Base-by-base conservation (phyloP, 2,113 vertebrate species). In the Rostratula benghalensis region DNA sequence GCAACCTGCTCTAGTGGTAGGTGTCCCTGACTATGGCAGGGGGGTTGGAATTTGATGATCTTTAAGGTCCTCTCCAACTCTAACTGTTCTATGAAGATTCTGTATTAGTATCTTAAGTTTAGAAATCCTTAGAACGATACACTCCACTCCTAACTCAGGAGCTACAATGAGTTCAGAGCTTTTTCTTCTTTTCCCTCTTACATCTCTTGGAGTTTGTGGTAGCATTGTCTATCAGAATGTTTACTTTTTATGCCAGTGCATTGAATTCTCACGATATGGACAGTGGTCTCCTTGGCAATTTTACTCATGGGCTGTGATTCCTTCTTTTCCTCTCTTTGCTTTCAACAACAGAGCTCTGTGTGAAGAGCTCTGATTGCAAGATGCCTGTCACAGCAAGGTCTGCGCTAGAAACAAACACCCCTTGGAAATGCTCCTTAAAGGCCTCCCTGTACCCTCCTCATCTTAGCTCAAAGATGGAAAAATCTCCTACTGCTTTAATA, bases 361-460 rank as follows among this genome's bases (percentile, higher is more conserved):
- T 0, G 11, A 48, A 70, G 70, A 7, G 50, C 75, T 83, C 43
- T 23, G 94, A 33, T 3, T 64, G 61, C 53, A 14, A n/a, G 64
- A 20, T 14, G 18, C 56, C 86, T 7, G 37, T 53, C 59, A 27
- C 84, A 31, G 88, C 95, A 11, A 0, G 2, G 53, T 6, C 68
- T 33, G 53, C 30, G 64, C 57, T 8, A 33, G 56, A 57, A 63
- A 92, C 83, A 85, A 83, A 65, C 74, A 3, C 70, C 69, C 43
- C 24, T 21, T 3, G 21, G 57, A 70, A 74, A 70, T 0, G 24
- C 48, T 83, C 45, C 90, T 41, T 21, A 15, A 64, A 76, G 70
- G 45, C 27, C 68, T 45, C 37, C 1, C 57, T 30, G 2, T 14
- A 1, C 0, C 2, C 8, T 8, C 73, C 56, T n/a, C 4, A 0